Evolutionary conservation across 2,797 vertebrate genomes (phyloP).

Genomic region (Phrynocephalus guinanensis): DNA sequence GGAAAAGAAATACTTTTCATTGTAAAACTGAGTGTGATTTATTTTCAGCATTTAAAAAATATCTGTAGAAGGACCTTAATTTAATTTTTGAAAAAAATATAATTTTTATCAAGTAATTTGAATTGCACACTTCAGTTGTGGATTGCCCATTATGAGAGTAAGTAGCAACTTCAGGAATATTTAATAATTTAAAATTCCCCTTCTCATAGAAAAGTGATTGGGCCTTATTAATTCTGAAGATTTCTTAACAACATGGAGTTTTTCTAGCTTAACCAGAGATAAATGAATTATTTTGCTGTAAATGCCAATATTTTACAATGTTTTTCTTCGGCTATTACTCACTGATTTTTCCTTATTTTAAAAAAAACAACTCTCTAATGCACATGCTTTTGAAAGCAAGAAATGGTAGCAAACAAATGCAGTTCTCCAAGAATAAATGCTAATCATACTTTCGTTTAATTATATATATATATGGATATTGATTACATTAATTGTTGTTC

Average conservation of each 20-base stretch:
- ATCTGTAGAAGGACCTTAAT: background rate
- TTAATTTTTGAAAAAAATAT: background rate
- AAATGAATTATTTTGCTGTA: background rate
- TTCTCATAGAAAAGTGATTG: background rate
- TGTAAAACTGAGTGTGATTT: background rate
- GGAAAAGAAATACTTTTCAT: background rate
- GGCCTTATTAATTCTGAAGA: background rate
- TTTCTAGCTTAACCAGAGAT: background rate
- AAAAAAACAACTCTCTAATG: background rate
- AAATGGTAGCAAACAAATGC: background rate
- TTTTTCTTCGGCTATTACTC: background rate
- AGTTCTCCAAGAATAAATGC: background rate
- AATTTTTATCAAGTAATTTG: no score
- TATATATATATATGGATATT: background rate
- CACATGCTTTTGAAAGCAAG: no score
- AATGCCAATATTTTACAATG: background rate
- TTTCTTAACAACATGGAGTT: background rate
- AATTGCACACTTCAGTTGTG: no score
- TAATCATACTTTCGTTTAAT: background rate
- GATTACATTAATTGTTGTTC: background rate
- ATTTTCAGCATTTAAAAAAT: background rate
- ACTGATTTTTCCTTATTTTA: background rate
- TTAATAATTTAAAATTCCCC: slow-evolving; percentile 3
- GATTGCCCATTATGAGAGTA: background rate
- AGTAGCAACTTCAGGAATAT: background rate